phyloP scores from a whole-genome alignment of 2,113 vertebrate genomes.

The Vireo altiloquus region DNA sequence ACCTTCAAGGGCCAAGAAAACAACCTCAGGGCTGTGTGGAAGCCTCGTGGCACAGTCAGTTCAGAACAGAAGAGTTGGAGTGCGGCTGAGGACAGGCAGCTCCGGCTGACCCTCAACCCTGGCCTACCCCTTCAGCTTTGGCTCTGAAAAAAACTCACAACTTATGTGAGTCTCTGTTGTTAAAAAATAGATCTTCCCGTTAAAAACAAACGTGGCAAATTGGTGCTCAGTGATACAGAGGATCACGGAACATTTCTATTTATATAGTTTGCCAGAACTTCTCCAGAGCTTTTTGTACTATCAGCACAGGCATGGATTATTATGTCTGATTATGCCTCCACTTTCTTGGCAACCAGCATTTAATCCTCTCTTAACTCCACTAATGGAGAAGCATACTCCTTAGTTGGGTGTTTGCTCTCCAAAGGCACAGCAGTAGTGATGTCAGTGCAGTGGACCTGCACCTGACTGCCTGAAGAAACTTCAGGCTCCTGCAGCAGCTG shows the following conservation, averaged over 20 bases:
- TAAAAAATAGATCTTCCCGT: not conserved
- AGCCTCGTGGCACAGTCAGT: not conserved
- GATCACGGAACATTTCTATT: not conserved
- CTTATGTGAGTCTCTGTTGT: not conserved
- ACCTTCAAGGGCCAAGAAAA: slow-evolving; percentile 76
- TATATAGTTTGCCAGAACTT: not conserved
- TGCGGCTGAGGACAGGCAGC: not conserved
- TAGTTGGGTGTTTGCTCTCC: not conserved
- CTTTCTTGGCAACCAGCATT: not conserved
- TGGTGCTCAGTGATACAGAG: not conserved
- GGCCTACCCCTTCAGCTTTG: no score
- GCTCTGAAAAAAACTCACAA: not conserved
- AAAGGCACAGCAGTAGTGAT: not conserved
- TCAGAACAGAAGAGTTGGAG: not conserved
- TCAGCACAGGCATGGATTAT: not conserved
- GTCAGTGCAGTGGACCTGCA: not conserved
- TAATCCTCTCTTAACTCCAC: not conserved
- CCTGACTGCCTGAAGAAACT: not conserved
- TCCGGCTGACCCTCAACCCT: not conserved
- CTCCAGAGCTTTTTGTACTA: not conserved
- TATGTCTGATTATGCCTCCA: not conserved
- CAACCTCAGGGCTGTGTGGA: not conserved
- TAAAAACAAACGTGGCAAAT: not conserved
- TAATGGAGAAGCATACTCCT: not conserved
- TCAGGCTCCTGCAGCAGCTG: not conserved